phyloP scores from a whole-genome alignment of 1,140 invertebrate genomes.

The Listronotus oregonensis region DNA sequence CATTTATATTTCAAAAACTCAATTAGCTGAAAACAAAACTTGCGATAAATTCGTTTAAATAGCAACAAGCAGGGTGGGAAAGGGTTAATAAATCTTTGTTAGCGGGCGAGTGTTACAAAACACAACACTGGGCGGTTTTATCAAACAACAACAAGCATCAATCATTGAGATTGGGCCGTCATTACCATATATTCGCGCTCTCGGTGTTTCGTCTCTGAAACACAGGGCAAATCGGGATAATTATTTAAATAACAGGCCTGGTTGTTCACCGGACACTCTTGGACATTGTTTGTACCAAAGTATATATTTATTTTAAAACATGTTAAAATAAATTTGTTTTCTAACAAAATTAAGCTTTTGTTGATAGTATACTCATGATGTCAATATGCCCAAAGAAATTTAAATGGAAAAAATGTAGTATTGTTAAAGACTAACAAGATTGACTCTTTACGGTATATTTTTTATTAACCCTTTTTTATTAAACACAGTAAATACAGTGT shows the following conservation, averaged over 20 bases:
- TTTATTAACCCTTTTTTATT: too few relatives aligned
- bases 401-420: too few relatives aligned
- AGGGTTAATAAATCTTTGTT: constrained; percentile 48
- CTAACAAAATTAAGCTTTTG: too few relatives aligned
- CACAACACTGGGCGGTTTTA: constrained; percentile 42
- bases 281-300: background rate
- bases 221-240: constrained; percentile 20
- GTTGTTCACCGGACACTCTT: constrained; percentile 16
- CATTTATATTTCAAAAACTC: constrained; percentile 20
- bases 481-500: too few relatives aligned
- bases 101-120: constrained; percentile 41
- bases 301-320: too few relatives aligned
- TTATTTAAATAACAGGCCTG: constrained; percentile 37
- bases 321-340: constrained; percentile 1
- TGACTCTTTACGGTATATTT: too few relatives aligned
- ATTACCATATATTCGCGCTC: constrained; percentile 38
- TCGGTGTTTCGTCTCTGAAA: constrained; percentile 17
- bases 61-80: constrained; percentile 35
- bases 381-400: too few relatives aligned
- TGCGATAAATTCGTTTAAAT: constrained; percentile 42
- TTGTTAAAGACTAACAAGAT: too few relatives aligned
- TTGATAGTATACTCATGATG: too few relatives aligned
- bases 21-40: constrained; percentile 36
- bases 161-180: constrained; percentile 43
- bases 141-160: constrained; percentile 42